These are phyloP conservation scores for Enhydra lutris DNA, from an alignment of 2,113 vertebrate genomes.

Conservation along the genomic window DNA sequence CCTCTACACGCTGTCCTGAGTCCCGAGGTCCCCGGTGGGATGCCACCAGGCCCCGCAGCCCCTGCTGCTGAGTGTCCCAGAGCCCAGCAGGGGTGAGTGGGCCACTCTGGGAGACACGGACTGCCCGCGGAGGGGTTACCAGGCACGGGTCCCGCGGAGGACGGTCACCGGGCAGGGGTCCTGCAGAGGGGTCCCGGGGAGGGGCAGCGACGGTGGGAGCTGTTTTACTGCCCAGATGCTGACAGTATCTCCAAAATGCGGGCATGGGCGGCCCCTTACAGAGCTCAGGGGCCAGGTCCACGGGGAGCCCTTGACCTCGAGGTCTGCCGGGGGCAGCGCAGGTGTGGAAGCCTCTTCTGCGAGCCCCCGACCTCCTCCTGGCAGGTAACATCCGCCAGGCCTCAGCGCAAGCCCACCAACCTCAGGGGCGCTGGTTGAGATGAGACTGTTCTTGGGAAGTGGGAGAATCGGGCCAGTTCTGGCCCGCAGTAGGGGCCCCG, in stretches of 20 bases:
- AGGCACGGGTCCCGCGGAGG: neutral
- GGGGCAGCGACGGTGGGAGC: no score
- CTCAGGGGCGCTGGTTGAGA: fast-evolving
- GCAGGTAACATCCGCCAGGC: neutral
- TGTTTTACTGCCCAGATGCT: neutral
- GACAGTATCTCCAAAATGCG: fast-evolving
- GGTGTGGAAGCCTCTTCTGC: no score
- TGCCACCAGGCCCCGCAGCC: neutral
- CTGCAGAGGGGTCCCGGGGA: neutral
- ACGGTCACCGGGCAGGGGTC: no score
- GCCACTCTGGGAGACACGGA: neutral
- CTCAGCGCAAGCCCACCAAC: neutral
- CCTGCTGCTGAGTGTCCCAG: neutral
- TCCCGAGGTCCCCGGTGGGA: neutral
- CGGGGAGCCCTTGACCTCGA: neutral
- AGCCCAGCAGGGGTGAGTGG: neutral
- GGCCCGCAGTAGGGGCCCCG: neutral
- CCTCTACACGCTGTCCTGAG: neutral
- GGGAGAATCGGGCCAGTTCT: neutral
- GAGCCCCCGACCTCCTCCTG: neutral
- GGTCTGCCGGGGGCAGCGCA: neutral
- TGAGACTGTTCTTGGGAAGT: neutral
- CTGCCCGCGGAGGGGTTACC: no score
- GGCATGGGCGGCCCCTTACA: no score
- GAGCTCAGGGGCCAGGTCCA: neutral